Conservation (phyloP, 2,113 vertebrate species). For the Oncorhynchus masou region DNA sequence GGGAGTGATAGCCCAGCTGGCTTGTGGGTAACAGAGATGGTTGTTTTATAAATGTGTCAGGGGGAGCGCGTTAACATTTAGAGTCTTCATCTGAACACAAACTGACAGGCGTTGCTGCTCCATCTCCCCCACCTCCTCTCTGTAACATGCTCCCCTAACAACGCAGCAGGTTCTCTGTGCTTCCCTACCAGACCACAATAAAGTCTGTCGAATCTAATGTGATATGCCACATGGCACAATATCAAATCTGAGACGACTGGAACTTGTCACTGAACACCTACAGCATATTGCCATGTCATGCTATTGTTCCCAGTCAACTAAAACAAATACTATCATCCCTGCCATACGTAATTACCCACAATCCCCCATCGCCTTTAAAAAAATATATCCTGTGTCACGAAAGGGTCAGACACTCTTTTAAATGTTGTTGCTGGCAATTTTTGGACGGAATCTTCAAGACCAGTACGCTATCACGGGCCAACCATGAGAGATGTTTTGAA, state of each 20-base stretch:
- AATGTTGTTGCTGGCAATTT: not conserved
- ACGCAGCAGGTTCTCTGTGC: slow-evolving; percentile 40
- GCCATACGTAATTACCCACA: not conserved
- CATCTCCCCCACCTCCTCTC: not conserved
- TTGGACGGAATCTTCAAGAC: not conserved
- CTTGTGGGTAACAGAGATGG: slow-evolving; percentile 16
- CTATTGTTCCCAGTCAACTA: not conserved
- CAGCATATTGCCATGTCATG: slow-evolving; percentile 25
- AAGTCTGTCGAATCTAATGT: slow-evolving; percentile 64
- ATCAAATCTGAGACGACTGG: slow-evolving; percentile 28
- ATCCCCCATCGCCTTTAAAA: no score
- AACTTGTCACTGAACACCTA: slow-evolving; percentile 41
- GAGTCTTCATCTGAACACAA: slow-evolving; percentile 37
- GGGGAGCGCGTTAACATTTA: slow-evolving; percentile 42
- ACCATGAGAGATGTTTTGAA: not conserved
- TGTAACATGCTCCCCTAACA: slow-evolving; percentile 42
- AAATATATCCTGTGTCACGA: not conserved
- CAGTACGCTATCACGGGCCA: not conserved
- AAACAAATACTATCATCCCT: not conserved
- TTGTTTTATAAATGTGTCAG: slow-evolving; percentile 34
- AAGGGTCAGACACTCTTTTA: not conserved
- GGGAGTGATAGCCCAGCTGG: not conserved
- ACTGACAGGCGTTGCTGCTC: slow-evolving; percentile 45
- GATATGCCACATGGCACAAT: slow-evolving; percentile 46
- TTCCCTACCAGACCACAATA: slow-evolving; percentile 49